Percentiles rank a stretch among this genome's conserved stretches.
phyloP scores from a whole-genome alignment of 1,140 invertebrate species.

The Eurosta solidaginis region DNA sequence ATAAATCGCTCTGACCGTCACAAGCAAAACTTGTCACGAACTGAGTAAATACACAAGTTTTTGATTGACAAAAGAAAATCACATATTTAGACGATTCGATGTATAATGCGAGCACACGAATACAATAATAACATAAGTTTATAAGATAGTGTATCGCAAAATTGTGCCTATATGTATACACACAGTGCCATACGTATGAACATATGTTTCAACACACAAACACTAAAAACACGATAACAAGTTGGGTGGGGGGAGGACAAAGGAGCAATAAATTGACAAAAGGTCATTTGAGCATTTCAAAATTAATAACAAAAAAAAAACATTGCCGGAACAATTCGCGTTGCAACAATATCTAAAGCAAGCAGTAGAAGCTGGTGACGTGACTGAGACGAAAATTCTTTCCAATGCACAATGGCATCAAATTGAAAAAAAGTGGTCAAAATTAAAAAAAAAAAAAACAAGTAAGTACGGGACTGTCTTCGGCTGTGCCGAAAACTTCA shows the following conservation, averaged over 20 bases:
- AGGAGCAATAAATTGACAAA: conserved; percentile 27
- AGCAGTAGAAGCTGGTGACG: too few relatives aligned
- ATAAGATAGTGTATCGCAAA: background rate
- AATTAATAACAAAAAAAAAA: conserved; percentile 3
- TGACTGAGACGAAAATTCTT: too few relatives aligned
- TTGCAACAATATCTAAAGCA: conserved; percentile 10
- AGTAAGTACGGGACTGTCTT: too few relatives aligned
- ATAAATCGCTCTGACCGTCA: background rate
- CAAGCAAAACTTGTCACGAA: background rate
- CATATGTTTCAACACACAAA: background rate
- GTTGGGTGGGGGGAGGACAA: background rate
- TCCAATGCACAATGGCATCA: too few relatives aligned
- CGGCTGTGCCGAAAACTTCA: too few relatives aligned
- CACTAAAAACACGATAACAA: background rate
- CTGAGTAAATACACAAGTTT: background rate
- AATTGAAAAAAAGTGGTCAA: too few relatives aligned
- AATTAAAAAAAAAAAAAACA: too few relatives aligned
- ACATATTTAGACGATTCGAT: background rate
- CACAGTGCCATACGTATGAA: background rate
- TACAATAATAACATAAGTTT: conserved; percentile 13
- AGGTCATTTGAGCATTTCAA: conserved; percentile 5
- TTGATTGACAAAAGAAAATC: conserved; percentile 24
- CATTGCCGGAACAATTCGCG: background rate
- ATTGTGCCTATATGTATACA: background rate
- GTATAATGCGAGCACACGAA: background rate